phyloP scores from a whole-genome alignment of 2,888 invertebrate genomes.

The Diarsia mendica region DNA sequence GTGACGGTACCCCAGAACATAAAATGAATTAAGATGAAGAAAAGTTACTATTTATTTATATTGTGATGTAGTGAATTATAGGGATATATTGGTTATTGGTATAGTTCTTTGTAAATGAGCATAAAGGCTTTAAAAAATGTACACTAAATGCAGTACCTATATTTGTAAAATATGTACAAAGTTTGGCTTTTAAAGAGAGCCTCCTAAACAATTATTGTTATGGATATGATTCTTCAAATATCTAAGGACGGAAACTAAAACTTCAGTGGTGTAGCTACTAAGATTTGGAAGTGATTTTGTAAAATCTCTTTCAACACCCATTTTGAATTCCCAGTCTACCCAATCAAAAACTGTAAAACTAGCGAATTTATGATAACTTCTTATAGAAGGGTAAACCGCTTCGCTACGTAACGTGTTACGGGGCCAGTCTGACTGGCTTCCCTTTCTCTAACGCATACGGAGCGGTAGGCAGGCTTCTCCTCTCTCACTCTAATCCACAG shows the following conservation, averaged over 20 bases:
- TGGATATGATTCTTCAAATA: background rate
- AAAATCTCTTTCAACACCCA: too few relatives aligned
- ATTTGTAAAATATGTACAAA: background rate
- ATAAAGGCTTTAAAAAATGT: background rate
- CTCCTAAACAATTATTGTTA: background rate
- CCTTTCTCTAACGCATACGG: too few relatives aligned
- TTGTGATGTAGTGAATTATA: background rate
- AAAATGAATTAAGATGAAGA: background rate
- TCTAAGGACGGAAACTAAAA: background rate
- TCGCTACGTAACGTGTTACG: too few relatives aligned
- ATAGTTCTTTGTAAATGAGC: background rate
- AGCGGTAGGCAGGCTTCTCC: too few relatives aligned
- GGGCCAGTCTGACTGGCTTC: too few relatives aligned
- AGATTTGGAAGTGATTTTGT: too few relatives aligned
- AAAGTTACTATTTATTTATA: background rate
- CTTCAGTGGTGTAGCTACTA: too few relatives aligned
- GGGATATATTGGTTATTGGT: slow-evolving; percentile 3
- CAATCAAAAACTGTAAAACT: too few relatives aligned
- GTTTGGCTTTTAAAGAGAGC: background rate
- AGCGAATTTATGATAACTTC: too few relatives aligned
- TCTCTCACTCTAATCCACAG: too few relatives aligned
- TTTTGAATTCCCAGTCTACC: too few relatives aligned
- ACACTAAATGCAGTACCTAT: background rate
- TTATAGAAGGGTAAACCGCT: too few relatives aligned
- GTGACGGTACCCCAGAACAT: background rate